These are phyloP conservation scores for Channa argus DNA, from an alignment of 2,113 vertebrate genomes.

Conservation along the genomic window DNA sequence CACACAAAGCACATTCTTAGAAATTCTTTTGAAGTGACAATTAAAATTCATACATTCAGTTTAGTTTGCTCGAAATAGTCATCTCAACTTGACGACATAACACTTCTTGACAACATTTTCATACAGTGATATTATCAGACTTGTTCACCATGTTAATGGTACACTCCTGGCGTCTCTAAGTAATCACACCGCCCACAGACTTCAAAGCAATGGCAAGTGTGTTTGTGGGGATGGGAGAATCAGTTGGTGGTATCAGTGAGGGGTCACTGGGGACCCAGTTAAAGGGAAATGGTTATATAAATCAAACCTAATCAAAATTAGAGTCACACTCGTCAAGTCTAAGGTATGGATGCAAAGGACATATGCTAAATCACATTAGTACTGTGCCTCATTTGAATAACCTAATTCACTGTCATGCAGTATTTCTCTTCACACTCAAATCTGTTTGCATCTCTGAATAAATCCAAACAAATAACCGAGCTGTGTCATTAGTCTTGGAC, in stretches of 20 bases:
- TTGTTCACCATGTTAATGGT: slow-evolving; percentile 25
- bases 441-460: slow-evolving; percentile 35
- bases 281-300: slow-evolving; percentile 81
- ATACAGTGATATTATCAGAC: slow-evolving; percentile 31
- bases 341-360: slow-evolving; percentile 58
- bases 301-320: slow-evolving; percentile 81
- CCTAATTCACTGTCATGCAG: slow-evolving; percentile 50
- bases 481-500: slow-evolving; percentile 13
- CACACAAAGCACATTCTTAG: neutral
- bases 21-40: neutral
- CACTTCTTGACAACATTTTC: slow-evolving; percentile 31
- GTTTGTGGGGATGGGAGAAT: slow-evolving; percentile 38
- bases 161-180: slow-evolving; percentile 31
- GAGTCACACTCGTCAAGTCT: slow-evolving; percentile 53
- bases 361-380: slow-evolving; percentile 73
- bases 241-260: slow-evolving; percentile 60
- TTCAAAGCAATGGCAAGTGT: slow-evolving; percentile 36
- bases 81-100: slow-evolving; percentile 27
- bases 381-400: slow-evolving; percentile 73
- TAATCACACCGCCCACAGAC: slow-evolving; percentile 45
- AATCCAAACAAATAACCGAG: slow-evolving; percentile 49
- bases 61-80: slow-evolving; percentile 4
- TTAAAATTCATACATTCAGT: slow-evolving; percentile 36
- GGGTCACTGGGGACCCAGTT: slow-evolving; percentile 67
- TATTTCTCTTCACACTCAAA: slow-evolving; percentile 41